Base-by-base conservation (phyloP, 1,140 invertebrate genomes). In the Papilio dardanus region DNA sequence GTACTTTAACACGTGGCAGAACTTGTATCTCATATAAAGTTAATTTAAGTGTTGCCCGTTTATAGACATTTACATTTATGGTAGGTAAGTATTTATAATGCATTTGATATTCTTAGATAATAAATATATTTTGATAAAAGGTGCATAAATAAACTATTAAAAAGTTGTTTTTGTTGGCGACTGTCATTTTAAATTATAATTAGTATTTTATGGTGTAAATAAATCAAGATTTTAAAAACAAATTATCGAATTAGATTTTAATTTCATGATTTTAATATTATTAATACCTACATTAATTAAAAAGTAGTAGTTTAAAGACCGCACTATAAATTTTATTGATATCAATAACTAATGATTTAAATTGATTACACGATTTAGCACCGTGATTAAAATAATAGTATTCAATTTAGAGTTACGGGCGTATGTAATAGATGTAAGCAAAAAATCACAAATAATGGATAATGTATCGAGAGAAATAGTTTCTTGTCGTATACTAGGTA, bases 401-500 rank as follows among this genome's bases (percentile, higher is more conserved):
- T 71, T 71, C 69, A 54, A 50, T 71, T 71, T 54, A 24, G 28
- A 19, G 6, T 54, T 35, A 30, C 37, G 40, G n/a, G 12, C 28
- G 30, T 68, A 54, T 54, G 69, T 71, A 71, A 71, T 71, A 54
- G 69, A 71, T 31, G 40, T 30, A 3, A 31, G 50, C 40, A 75
- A 78, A 80, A 75, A 77, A 75, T 24, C 50, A 21, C 16, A 12
- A 76, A 77, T 75, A 82, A 71, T 71, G 42, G 69, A 82, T 75
- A 79, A 79, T 66, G 77, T 62, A 79, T 80, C 68, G 71, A 79
- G 46, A 80, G 76, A 79, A 81, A 79, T 76, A 58, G 77, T 80
- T 79, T 82, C 77, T 84, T 83, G 81, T 79, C 79, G 81, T 77
- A 75, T 69, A 79, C 79, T 85, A n/a, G n/a, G n/a, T n/a, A 81